phyloP scores from a whole-genome alignment of 2,113 vertebrate species.

The Manacus vitellinus region DNA sequence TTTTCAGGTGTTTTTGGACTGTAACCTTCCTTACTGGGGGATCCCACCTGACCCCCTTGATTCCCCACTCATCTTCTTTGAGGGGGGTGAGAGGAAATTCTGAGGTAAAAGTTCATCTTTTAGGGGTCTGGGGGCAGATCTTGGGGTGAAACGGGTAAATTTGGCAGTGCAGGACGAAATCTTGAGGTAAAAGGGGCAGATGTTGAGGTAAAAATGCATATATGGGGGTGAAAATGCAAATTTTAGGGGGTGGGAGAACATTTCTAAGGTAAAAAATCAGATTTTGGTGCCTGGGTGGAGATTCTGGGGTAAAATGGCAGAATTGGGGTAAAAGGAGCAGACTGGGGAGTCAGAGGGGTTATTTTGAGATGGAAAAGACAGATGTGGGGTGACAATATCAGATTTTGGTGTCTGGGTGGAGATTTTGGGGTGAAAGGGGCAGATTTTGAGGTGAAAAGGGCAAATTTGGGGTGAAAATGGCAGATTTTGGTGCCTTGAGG shows the following conservation, averaged over 20 bases:
- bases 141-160: no score
- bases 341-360: no score
- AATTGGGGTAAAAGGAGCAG: no score
- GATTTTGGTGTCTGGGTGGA: neutral
- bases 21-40: no score
- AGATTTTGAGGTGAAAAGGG: neutral
- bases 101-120: neutral
- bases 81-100: neutral
- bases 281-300: neutral
- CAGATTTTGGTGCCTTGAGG: neutral
- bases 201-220: neutral
- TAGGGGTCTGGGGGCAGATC: no score
- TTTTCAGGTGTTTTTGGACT: no score
- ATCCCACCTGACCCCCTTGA: no score
- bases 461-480: neutral
- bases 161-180: neutral
- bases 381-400: no score
- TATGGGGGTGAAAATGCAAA: neutral
- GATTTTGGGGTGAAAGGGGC: neutral
- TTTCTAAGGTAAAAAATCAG: neutral
- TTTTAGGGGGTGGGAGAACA: neutral
- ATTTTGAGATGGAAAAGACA: neutral
- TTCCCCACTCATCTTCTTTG: no score
- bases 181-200: neutral
- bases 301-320: neutral